Percentiles rank a stretch among this genome's conserved stretches.
Evolutionary conservation across 2,888 invertebrate species (phyloP).

Genomic region (Stenichneumon culpator): DNA sequence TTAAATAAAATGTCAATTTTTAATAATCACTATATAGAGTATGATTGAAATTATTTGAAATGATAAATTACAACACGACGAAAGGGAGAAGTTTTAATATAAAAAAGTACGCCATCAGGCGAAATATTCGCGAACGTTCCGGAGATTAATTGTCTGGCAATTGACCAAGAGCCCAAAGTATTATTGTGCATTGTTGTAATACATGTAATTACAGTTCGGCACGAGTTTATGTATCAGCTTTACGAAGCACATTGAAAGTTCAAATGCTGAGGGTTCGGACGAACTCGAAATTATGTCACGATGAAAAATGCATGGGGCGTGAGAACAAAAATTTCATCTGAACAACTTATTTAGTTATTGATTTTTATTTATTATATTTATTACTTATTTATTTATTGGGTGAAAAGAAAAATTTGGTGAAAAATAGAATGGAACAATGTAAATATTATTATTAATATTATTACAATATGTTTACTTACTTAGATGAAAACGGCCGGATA

Average conservation of each 20-base stretch:
- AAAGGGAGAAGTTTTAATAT: neutral
- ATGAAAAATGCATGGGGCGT: neutral
- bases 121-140: neutral
- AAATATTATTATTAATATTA: too few species aligned
- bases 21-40: too few species aligned
- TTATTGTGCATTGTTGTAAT: neutral
- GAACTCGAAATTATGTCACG: neutral
- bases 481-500: too few species aligned
- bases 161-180: neutral
- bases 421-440: too few species aligned
- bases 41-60: too few species aligned
- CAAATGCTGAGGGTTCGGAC: neutral
- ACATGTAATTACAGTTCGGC: neutral
- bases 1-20: neutral
- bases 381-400: too few species aligned
- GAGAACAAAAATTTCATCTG: neutral
- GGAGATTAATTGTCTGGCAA: neutral
- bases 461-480: too few species aligned
- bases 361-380: neutral
- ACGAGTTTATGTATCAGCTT: neutral
- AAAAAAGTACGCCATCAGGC: neutral
- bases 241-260: neutral
- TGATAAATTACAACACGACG: too few species aligned
- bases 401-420: too few species aligned
- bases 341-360: neutral